Conservation (phyloP, 1,140 invertebrate genomes). For the Temnothorax nylanderi region DNA sequence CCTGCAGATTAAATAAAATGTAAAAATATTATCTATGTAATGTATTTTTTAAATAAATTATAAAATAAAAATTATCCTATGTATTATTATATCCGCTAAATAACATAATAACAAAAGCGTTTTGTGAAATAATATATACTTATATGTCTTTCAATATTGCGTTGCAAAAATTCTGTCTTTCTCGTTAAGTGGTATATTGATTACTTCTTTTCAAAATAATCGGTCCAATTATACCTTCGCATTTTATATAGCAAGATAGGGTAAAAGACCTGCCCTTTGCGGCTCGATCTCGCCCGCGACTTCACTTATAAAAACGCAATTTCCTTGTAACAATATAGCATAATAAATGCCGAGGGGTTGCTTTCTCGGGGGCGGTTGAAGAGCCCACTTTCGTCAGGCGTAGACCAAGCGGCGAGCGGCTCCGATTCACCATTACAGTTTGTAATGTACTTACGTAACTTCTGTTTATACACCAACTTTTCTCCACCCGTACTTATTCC, state of each 20-base stretch:
- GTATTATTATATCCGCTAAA: background rate
- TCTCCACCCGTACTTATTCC: slow-evolving; percentile 66
- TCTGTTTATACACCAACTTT: slow-evolving; percentile 86
- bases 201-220: slow-evolving; percentile 25
- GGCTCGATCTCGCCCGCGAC: slow-evolving; percentile 58
- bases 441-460: slow-evolving; percentile 86
- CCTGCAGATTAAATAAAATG: slow-evolving; percentile 9
- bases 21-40: background rate
- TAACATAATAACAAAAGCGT: background rate
- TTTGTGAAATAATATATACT: background rate
- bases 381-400: slow-evolving; percentile 75
- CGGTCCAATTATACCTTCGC: slow-evolving; percentile 33
- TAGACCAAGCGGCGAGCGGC: slow-evolving; percentile 74
- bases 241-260: slow-evolving; percentile 43
- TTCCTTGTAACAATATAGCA: slow-evolving; percentile 85
- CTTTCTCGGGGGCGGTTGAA: slow-evolving; percentile 73
- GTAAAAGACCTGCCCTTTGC: slow-evolving; percentile 58
- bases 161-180: background rate
- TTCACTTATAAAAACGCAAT: slow-evolving; percentile 84
- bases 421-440: slow-evolving; percentile 84
- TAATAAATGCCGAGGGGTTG: slow-evolving; percentile 82
- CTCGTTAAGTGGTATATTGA: slow-evolving; percentile 1
- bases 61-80: background rate
- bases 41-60: background rate
- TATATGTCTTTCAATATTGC: background rate